Evolutionary conservation across 2,888 invertebrate species (phyloP).

Genomic region (Sinodicranocentrus sp.): DNA sequence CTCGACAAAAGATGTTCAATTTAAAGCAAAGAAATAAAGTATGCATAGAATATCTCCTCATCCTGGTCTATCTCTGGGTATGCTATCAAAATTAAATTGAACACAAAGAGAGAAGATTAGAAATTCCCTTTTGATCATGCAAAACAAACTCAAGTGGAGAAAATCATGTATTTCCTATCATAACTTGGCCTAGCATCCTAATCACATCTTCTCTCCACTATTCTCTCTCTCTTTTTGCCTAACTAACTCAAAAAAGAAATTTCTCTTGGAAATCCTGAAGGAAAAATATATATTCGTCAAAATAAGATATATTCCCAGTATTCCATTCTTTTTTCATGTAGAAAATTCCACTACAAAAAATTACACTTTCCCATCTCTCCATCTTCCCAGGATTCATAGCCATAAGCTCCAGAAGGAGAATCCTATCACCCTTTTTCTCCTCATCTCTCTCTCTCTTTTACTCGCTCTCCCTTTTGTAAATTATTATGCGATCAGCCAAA

Average conservation of each 20-base stretch:
- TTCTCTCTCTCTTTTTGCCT: no score
- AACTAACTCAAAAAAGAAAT: no score
- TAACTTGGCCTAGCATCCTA: neutral
- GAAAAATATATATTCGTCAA: no score
- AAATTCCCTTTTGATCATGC: conserved; percentile 24
- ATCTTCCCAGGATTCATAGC: no score
- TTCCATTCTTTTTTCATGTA: no score
- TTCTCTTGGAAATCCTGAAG: no score
- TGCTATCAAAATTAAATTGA: conserved; percentile 17
- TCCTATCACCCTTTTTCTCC: neutral
- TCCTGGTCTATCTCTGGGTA: neutral
- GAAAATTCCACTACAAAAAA: no score
- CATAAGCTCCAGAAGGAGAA: neutral
- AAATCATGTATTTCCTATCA: conserved; percentile 11
- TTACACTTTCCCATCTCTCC: no score
- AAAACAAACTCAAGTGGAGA: conserved; percentile 1
- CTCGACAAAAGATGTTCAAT: conserved; percentile 1
- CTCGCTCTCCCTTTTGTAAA: conserved; percentile 12
- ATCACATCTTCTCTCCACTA: no score
- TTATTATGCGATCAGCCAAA: conserved; percentile 39
- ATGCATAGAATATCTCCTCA: conserved; percentile 10
- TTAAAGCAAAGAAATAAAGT: conserved; percentile 13
- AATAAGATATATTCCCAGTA: no score
- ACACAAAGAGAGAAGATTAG: conserved; percentile 23
- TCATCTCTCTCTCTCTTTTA: conserved; percentile 20